Percentiles rank a stretch among this genome's conserved stretches.
Evolutionary conservation across 2,888 invertebrate genomes (phyloP).

Genomic region (Drosophila antonietae): DNA sequence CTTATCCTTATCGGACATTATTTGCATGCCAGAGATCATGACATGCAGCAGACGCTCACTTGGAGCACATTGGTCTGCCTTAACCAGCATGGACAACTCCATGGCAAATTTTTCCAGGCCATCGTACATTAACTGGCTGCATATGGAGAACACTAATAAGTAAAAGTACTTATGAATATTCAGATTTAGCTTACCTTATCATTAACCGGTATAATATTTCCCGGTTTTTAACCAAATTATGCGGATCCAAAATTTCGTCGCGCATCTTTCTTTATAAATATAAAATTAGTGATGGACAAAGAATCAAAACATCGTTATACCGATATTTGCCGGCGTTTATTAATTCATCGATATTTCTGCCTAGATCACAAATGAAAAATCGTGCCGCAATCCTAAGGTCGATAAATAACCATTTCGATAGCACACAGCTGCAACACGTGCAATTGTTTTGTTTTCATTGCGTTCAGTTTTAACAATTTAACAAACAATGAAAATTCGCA

Average conservation of each 20-base stretch:
- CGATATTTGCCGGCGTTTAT: conserved; percentile 22
- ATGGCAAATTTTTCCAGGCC: conserved; percentile 97
- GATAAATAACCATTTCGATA: conserved; percentile 29
- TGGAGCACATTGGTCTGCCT: conserved; percentile 97
- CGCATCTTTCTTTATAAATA: conserved; percentile 74
- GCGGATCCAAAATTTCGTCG: conserved; percentile 87
- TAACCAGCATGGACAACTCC: conserved; percentile 92
- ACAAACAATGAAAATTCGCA: conserved; percentile 86
- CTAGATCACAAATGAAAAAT: background rate
- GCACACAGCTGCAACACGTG: conserved; percentile 67
- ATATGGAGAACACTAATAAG: background rate
- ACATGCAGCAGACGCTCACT: conserved; percentile 96
- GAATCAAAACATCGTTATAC: conserved; percentile 4
- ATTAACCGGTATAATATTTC: conserved; percentile 95
- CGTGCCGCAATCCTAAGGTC: conserved; percentile 1
- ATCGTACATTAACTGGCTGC: conserved; percentile 98
- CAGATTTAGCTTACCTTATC: conserved; percentile 89
- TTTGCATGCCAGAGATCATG: conserved; percentile 93
- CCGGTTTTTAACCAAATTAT: conserved; percentile 93
- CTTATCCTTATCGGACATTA: conserved; percentile 89
- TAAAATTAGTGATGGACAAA: conserved; percentile 7
- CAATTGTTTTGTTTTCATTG: conserved; percentile 64
- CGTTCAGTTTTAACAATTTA: conserved; percentile 9
- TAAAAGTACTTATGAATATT: background rate
- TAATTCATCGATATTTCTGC: background rate